These are phyloP conservation scores for Troglohyphantes excavatus DNA, from an alignment of 2,888 invertebrate species.

Conservation along the genomic window DNA sequence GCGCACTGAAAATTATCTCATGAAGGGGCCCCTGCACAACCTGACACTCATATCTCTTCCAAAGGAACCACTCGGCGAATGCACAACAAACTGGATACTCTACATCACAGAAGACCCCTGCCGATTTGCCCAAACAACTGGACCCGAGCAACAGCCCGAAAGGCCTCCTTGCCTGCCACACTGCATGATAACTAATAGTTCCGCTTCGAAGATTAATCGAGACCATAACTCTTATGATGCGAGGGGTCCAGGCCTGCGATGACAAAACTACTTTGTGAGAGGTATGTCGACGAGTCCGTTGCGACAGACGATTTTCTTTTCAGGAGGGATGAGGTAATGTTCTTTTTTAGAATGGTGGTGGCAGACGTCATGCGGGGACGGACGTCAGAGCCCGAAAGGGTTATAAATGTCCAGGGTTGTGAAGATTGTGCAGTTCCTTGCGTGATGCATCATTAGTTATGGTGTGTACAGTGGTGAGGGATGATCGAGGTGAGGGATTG, in stretches of 20 bases:
- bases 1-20: no score
- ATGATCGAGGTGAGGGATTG: no score
- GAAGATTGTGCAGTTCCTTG: no score
- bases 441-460: no score
- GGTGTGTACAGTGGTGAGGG: no score
- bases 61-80: neutral
- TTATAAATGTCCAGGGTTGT: neutral
- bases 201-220: slow-evolving; percentile 45
- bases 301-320: neutral
- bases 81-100: neutral
- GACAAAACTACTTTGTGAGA: slow-evolving; percentile 36
- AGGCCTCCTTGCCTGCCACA: neutral
- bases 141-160: neutral
- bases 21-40: no score
- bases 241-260: neutral
- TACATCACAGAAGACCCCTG: neutral
- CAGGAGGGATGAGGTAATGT: slow-evolving; percentile 4
- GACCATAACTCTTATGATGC: slow-evolving; percentile 31
- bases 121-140: neutral
- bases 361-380: neutral
- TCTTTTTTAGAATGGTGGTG: neutral
- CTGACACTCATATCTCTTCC: neutral
- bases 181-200: slow-evolving; percentile 55
- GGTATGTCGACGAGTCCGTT: slow-evolving; percentile 58
- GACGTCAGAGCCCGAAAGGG: neutral